Conservation (phyloP, 2,113 vertebrate species). For the Arvicanthis niloticus region DNA sequence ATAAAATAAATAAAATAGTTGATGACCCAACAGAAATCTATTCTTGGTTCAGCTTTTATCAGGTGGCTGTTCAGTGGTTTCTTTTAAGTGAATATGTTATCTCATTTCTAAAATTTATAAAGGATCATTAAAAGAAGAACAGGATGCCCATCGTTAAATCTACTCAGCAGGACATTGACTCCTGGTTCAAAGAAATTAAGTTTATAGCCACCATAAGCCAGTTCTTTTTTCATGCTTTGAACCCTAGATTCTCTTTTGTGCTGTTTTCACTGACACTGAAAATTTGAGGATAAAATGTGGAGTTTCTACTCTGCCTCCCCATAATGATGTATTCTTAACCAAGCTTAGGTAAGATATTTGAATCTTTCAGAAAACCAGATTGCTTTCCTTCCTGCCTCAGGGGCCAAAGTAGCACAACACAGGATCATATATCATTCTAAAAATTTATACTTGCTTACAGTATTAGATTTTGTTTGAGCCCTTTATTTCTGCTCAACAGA, state of each 20-base stretch:
- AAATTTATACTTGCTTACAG: slow-evolving; percentile 79
- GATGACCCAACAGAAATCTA: slow-evolving; percentile 46
- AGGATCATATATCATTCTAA: slow-evolving; percentile 62
- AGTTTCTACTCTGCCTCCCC: slow-evolving; percentile 67
- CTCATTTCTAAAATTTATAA: slow-evolving; percentile 68
- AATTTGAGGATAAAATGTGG: slow-evolving; percentile 78
- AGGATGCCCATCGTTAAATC: slow-evolving; percentile 52
- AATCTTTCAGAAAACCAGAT: slow-evolving; percentile 73
- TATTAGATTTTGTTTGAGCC: slow-evolving; percentile 77
- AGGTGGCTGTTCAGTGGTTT: slow-evolving; percentile 52
- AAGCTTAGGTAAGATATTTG: slow-evolving; percentile 73
- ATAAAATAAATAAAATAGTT: slow-evolving; percentile 63
- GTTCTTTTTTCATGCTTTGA: slow-evolving; percentile 69
- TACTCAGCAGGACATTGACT: slow-evolving; percentile 54
- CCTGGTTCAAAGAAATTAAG: slow-evolving; percentile 74
- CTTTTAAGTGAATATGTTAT: slow-evolving; percentile 67
- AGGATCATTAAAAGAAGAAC: slow-evolving; percentile 57
- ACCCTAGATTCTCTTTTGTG: slow-evolving; percentile 68
- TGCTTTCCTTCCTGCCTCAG: slow-evolving; percentile 73
- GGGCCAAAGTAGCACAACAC: slow-evolving; percentile 50
- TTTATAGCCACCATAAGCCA: slow-evolving; percentile 70
- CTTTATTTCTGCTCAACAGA: slow-evolving; percentile 78
- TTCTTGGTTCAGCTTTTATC: slow-evolving; percentile 56
- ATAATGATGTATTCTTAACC: slow-evolving; percentile 73
- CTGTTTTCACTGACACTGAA: slow-evolving; percentile 67